phyloP scores from a whole-genome alignment of 2,888 invertebrate species.

The Odontomyia ornata region DNA sequence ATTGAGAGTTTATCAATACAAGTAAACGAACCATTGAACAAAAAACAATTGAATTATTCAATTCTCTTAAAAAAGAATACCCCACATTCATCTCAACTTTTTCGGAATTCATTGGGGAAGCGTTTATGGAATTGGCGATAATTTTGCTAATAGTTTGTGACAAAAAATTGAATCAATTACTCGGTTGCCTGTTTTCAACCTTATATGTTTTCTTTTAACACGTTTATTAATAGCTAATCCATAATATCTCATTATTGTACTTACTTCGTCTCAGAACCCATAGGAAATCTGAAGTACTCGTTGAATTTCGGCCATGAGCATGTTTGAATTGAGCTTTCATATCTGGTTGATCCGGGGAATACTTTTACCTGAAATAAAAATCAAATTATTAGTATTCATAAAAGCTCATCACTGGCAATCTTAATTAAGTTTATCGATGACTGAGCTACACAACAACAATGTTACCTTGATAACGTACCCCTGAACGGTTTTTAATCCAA shows the following conservation, averaged over 20 bases:
- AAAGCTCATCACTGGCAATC: neutral
- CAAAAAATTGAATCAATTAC: too few relatives aligned
- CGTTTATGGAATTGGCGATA: too few relatives aligned
- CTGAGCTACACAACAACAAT: neutral
- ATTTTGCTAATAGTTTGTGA: too few relatives aligned
- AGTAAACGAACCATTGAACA: too few relatives aligned
- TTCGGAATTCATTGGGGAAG: too few relatives aligned
- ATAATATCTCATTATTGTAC: constrained; percentile 42
- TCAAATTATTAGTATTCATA: constrained; percentile 29
- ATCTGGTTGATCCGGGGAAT: constrained; percentile 79
- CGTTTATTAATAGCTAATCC: too few relatives aligned
- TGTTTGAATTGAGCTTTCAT: constrained; percentile 77
- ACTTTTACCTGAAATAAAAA: constrained; percentile 72
- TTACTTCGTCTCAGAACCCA: constrained; percentile 66
- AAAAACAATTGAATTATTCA: too few relatives aligned
- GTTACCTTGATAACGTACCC: constrained; percentile 82
- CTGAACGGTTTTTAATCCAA: constrained; percentile 78
- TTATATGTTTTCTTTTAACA: too few relatives aligned
- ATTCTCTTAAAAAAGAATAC: too few relatives aligned
- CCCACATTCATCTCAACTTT: too few relatives aligned
- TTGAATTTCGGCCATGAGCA: constrained; percentile 84
- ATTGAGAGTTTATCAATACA: too few relatives aligned
- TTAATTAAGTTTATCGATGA: neutral
- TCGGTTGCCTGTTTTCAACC: too few relatives aligned
- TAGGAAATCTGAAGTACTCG: constrained; percentile 77